phyloP scores from a whole-genome alignment of 2,888 invertebrate genomes.

The Drosophila sordidapex region DNA sequence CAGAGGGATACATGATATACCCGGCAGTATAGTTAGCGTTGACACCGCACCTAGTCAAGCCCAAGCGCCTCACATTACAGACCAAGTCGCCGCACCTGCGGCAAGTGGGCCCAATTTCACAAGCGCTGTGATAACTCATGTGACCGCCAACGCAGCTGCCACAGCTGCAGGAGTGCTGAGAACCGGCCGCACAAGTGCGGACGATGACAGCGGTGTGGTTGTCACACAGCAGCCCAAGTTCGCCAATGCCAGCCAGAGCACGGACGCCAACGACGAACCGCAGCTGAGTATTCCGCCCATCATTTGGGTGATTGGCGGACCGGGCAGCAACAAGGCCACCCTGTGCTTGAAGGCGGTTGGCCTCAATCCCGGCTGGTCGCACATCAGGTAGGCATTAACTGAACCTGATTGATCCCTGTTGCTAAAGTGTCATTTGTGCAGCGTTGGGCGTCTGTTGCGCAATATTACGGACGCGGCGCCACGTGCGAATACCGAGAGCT shows the following conservation, averaged over 20 bases:
- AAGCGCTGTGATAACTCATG: conserved; percentile 47
- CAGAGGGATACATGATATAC: conserved; percentile 86
- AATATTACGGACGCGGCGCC: conserved; percentile 90
- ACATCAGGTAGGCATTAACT: conserved; percentile 86
- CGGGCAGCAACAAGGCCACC: conserved; percentile 95
- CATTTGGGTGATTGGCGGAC: conserved; percentile 92
- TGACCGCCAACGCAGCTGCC: conserved; percentile 65
- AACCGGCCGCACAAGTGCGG: conserved; percentile 40
- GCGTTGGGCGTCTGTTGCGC: conserved; percentile 92
- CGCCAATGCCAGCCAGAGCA: conserved; percentile 53
- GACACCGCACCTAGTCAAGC: conserved; percentile 87
- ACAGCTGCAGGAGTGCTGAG: conserved; percentile 54
- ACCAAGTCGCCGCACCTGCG: conserved; percentile 33
- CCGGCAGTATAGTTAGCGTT: conserved; percentile 88
- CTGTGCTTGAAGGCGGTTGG: conserved; percentile 90
- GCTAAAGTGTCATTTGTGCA: conserved; percentile 72
- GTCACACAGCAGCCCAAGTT: conserved; percentile 75
- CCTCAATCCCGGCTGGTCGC: conserved; percentile 90
- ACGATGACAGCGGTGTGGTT: conserved; percentile 66
- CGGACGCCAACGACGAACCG: conserved; percentile 55
- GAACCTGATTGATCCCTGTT: background rate
- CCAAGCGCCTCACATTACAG: conserved; percentile 77
- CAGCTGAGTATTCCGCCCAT: conserved; percentile 82
- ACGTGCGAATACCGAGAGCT: conserved; percentile 87
- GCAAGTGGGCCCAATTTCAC: conserved; percentile 43